phyloP scores from a whole-genome alignment of 2,797 vertebrate species.

The Chaetophractus vellerosus region DNA sequence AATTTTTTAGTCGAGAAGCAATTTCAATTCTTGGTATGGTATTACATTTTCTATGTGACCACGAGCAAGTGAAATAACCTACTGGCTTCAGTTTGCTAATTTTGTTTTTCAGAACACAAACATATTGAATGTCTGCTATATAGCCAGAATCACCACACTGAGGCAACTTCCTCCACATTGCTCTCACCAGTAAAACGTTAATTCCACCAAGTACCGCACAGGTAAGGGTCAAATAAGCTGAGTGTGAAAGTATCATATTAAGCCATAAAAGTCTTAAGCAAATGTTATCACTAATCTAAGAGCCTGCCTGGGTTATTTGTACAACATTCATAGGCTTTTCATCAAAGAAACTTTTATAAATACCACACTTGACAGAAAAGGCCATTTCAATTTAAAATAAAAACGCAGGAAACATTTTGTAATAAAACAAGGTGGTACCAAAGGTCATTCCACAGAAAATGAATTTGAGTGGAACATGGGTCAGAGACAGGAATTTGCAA shows the following conservation, averaged over 20 bases:
- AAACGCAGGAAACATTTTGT: constrained; percentile 68
- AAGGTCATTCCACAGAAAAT: constrained; percentile 73
- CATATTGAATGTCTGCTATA: background rate
- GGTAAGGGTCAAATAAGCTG: constrained; percentile 29
- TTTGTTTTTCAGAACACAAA: constrained; percentile 3
- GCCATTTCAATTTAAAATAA: constrained; percentile 71
- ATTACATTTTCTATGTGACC: background rate
- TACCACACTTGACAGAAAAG: constrained; percentile 68
- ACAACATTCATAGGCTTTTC: constrained; percentile 74
- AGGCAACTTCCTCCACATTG: background rate
- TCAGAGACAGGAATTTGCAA: constrained; percentile 47
- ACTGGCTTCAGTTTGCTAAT: background rate
- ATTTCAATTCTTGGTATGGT: constrained; percentile 31
- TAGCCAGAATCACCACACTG: background rate
- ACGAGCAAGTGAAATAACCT: background rate
- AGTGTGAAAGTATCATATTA: background rate
- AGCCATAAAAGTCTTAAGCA: constrained; percentile 73
- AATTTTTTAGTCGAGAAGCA: background rate
- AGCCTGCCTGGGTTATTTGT: constrained; percentile 52
- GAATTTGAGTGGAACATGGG: constrained; percentile 24
- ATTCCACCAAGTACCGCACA: background rate
- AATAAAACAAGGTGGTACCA: constrained; percentile 67
- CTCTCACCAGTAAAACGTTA: background rate
- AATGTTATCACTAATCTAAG: constrained; percentile 79
- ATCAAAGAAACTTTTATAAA: constrained; percentile 79